Evolutionary conservation across 2,888 invertebrate species (phyloP), one percentile per base, ranked within the genome.

Genomic region (Andrena fulva): DNA sequence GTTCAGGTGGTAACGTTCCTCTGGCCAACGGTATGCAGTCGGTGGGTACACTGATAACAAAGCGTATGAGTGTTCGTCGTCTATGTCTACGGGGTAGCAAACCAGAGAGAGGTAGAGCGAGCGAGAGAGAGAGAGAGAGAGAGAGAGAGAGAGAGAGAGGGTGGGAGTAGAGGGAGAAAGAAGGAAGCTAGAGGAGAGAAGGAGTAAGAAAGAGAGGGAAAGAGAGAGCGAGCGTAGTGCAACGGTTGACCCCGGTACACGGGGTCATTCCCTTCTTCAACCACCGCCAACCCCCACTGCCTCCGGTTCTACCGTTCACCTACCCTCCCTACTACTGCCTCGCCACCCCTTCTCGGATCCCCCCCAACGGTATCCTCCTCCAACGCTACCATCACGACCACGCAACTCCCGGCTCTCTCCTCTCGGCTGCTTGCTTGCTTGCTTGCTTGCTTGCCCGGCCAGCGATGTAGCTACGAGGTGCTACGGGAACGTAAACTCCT

Each of bases 201-300:
- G 52, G 63, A 48, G 52, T 54, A 63, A 68, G 29, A 56, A 7
- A 31, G 33, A 7, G 35, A 63, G 48, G 27, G 76, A 70, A 66
- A 78, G 60, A 69, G 72, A 73, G 76, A 73, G 85, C 76, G 84
- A 85, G 88, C 85, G 87, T 86, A 90, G 91, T 90, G 90, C 89
- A 91, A 89, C 86, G 91, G 90, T 92, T 92, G 92, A 92, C 92
- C 92, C 89, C 92, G 90, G 89, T 80, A 86, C 89, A 77, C 90
- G 91, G 90, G 92, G 92, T 92, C 92, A 92, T 92, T 91, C 92
- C 91, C 91, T 89, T 89, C 89, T 91, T 90, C 89, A 89, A 88
- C 89, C 88, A 87, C 87, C 87, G 83, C 82, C 87, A 85, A 84
- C 84, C 69, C 64, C 87, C 64, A 78, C 78, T 73, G 67, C 73